phyloP scores from a whole-genome alignment of 2,797 vertebrate species.

The Onychomys torridus region DNA sequence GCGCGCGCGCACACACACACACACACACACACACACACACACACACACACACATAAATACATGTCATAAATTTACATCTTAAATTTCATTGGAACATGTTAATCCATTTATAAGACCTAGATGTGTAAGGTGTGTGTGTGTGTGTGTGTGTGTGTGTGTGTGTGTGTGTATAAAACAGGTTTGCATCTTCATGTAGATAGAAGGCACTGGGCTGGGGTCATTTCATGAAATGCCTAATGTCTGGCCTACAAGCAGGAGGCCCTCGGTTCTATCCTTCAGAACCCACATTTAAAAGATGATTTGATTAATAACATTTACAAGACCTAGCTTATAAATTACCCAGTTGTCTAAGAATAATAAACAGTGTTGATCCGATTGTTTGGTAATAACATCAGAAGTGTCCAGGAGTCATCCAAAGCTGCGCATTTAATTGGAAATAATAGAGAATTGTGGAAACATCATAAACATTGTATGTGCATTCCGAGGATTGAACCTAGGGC shows the following conservation, averaged over 20 bases:
- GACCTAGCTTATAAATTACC: background rate
- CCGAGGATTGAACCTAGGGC: background rate
- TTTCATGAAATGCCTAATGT: background rate
- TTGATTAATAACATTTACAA: background rate
- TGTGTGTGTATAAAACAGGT: background rate
- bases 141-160: background rate
- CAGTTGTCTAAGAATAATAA: background rate
- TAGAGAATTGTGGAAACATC: background rate
- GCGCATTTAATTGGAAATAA: background rate
- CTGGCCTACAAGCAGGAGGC: background rate
- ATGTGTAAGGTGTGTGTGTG: background rate
- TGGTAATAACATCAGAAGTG: background rate
- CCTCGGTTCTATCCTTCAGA: background rate
- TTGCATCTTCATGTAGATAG: background rate
- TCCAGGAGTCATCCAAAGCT: background rate
- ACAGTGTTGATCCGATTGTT: background rate
- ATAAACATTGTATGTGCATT: background rate
- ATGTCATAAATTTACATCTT: background rate
- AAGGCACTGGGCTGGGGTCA: background rate
- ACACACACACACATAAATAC: background rate
- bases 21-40: background rate
- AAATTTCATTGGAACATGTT: background rate
- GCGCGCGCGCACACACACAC: fast-evolving
- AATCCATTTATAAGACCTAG: background rate
- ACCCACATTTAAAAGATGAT: background rate